Conservation (phyloP, 2,797 vertebrate genomes). For the Okamejei kenojei region DNA sequence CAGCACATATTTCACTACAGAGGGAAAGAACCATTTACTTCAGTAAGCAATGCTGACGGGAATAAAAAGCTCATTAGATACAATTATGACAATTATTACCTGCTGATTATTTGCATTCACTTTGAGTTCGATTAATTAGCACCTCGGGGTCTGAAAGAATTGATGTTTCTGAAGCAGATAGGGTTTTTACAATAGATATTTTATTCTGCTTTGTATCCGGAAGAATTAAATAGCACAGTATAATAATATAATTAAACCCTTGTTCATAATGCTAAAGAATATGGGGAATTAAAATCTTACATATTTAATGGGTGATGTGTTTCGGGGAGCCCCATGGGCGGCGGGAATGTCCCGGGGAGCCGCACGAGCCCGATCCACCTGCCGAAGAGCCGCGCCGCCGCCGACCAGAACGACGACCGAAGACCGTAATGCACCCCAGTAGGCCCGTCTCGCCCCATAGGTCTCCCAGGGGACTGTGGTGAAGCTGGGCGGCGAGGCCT, state of each 20-base stretch:
- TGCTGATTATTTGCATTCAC: background rate
- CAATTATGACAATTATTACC: conserved; percentile 15
- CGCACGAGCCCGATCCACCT: too few relatives aligned
- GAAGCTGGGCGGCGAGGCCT: too few relatives aligned
- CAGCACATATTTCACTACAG: background rate
- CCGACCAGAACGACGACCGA: too few relatives aligned
- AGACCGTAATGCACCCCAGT: too few relatives aligned
- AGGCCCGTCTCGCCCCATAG: too few relatives aligned
- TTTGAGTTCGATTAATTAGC: background rate
- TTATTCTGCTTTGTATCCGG: background rate
- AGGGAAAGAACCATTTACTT: background rate
- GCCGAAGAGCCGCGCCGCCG: too few relatives aligned
- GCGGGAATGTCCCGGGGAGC: too few relatives aligned
- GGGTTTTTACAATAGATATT: background rate
- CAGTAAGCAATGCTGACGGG: background rate
- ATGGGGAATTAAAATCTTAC: background rate
- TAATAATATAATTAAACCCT: background rate
- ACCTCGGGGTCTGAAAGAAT: background rate
- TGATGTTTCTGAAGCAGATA: conserved; percentile 12
- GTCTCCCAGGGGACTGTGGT: too few relatives aligned
- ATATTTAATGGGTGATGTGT: background rate
- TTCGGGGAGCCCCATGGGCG: too few relatives aligned
- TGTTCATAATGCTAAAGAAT: background rate
- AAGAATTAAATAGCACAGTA: too few relatives aligned
- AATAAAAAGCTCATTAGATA: conserved; percentile 7